Evolutionary conservation across 2,888 invertebrate genomes (phyloP).

Genomic region (Phyllotreta cruciferae): DNA sequence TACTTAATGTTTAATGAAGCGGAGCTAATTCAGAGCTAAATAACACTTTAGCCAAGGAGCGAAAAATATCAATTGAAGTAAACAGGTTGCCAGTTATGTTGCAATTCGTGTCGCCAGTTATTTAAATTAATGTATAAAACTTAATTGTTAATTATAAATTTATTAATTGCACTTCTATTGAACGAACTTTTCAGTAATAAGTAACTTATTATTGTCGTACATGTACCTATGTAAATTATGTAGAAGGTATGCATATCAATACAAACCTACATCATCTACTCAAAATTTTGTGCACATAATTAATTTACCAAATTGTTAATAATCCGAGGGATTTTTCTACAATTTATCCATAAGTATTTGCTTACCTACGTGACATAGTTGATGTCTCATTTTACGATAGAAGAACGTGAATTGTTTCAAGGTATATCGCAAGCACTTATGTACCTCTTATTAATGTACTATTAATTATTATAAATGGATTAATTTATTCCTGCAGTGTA

Average conservation of each 20-base stretch:
- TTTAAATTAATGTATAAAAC: constrained; percentile 12
- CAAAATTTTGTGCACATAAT: too few species aligned
- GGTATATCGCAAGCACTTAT: too few species aligned
- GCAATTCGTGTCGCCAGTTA: constrained; percentile 20
- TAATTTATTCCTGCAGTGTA: too few species aligned
- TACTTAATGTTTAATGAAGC: constrained; percentile 1
- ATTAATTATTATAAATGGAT: too few species aligned
- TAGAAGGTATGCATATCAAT: background rate
- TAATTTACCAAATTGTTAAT: too few species aligned
- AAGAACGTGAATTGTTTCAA: too few species aligned
- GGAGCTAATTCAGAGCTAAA: constrained; percentile 11
- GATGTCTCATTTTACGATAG: too few species aligned
- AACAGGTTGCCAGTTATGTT: constrained; percentile 18
- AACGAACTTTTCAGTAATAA: background rate
- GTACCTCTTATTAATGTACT: too few species aligned
- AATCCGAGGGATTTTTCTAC: too few species aligned
- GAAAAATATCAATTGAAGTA: constrained; percentile 21
- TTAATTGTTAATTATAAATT: background rate
- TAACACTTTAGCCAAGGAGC: constrained; percentile 16
- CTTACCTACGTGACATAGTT: too few species aligned
- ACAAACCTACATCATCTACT: too few species aligned
- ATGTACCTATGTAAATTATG: background rate
- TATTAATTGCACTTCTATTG: background rate
- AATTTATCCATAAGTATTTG: too few species aligned
- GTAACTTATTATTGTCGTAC: constrained; percentile 5